Base-by-base conservation (phyloP, 2,113 vertebrate genomes). In the Burhinus oedicnemus region DNA sequence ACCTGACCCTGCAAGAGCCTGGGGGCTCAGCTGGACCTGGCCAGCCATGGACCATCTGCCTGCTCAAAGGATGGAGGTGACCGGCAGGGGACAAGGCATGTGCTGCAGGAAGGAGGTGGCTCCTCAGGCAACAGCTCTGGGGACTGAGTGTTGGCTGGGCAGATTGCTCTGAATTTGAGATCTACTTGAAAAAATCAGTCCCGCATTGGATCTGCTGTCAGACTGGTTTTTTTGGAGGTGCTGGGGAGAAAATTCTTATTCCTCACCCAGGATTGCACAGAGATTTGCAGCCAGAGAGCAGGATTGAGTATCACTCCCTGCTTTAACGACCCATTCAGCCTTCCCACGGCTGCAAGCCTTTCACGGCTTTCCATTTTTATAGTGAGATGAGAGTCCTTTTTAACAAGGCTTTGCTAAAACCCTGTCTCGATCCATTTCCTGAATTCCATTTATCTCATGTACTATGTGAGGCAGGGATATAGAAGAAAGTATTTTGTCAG, bases 201-300 rank as follows among this genome's bases (percentile, higher is more conserved):
- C 25, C 8, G 8, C 6, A 2, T 17, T 47, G 34, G 11, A n/a
- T 47, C n/a, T 75, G 21, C 18, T 64, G 29, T 44, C 20, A 15
- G 16, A 64, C 3, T 84, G 38, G 4, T n/a, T 80, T 54, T 18
- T 77, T 68, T 57, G 47, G 30, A 82, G 49, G 4, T 34, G 6
- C 15, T 52, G 15, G 7, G 52, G 12, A 92, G 44, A 71, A 90
- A 79, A 40, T 22, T 30, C 2, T 34, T 89, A 52, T 58, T 10
- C 5, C 16, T 4, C 25, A 47, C 27, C 0, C 0, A 36, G 36
- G 58, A 54, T 2, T 30, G 16, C 65, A 45, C 3, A 13, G 9
- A 45, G n/a, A 16, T 90, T 82, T 8, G 12, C 25, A 84, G 51
- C 9, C 42, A 76, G 70, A 72, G 18, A 26, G 58, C 27, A 10